Evolutionary conservation across 2,797 vertebrate genomes (phyloP).

Genomic region (Platalea minor): DNA sequence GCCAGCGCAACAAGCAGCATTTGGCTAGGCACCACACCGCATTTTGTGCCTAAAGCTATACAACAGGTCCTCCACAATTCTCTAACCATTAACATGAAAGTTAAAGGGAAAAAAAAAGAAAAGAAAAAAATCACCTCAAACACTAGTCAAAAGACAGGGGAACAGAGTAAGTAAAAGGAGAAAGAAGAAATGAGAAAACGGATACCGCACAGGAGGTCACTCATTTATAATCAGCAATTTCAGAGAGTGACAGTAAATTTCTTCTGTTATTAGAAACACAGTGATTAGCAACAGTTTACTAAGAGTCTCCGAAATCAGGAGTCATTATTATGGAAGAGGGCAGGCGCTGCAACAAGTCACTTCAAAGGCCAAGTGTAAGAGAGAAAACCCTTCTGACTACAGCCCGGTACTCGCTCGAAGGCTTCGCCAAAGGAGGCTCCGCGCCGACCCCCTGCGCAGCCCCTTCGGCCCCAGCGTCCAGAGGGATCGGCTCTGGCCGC

Average conservation of each 20-base stretch:
- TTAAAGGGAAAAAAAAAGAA: background rate
- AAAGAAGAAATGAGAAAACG: background rate
- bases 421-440: background rate
- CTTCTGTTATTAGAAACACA: background rate
- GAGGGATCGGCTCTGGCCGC: fast-evolving
- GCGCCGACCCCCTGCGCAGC: background rate
- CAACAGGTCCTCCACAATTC: background rate
- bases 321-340: background rate
- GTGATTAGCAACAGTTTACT: background rate
- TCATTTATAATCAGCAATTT: background rate
- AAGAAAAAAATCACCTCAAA: background rate
- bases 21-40: background rate
- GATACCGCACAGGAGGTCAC: fast-evolving
- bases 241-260: background rate
- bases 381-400: background rate
- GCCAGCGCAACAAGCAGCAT: background rate
- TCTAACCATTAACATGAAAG: background rate
- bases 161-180: background rate
- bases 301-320: background rate
- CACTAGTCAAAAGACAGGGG: background rate
- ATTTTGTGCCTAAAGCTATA: background rate
- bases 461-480: fast-evolving
- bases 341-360: background rate
- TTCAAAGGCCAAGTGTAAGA: background rate
- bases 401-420: background rate